phyloP scores from a whole-genome alignment of 23 tunicate species.

The Diplosoma virens region DNA sequence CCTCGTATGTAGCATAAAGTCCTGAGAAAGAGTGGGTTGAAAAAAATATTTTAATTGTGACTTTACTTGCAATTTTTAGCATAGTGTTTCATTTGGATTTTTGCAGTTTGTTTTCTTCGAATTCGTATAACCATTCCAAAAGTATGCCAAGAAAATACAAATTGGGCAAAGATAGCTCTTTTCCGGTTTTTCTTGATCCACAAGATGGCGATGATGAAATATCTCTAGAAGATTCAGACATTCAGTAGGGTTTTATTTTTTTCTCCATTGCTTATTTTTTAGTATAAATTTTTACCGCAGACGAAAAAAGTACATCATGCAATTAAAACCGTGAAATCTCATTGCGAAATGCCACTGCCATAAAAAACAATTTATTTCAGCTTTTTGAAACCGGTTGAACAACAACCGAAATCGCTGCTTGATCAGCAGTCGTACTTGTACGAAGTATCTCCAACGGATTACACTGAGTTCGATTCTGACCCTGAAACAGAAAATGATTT shows the following conservation, averaged over 20 bases:
- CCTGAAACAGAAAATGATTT: slow-evolving; percentile 45
- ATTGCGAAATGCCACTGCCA: not conserved
- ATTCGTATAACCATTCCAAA: too few relatives aligned
- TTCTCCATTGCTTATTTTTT: too few relatives aligned
- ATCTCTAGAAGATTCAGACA: slow-evolving; percentile 76
- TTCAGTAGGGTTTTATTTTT: slow-evolving; percentile 39
- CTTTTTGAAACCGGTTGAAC: not conserved
- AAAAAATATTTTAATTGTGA: too few relatives aligned
- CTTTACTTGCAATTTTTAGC: too few relatives aligned
- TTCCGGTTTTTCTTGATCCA: slow-evolving; percentile 35
- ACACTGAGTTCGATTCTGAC: slow-evolving; percentile 77
- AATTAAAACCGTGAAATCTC: not conserved
- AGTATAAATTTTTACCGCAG: too few relatives aligned
- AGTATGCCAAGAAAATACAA: not conserved
- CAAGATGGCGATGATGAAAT: slow-evolving; percentile 91
- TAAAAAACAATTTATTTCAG: not conserved
- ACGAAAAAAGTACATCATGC: too few relatives aligned
- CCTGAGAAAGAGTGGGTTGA: too few relatives aligned
- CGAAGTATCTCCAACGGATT: slow-evolving; percentile 80
- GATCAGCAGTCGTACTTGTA: slow-evolving; percentile 24
- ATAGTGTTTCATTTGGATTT: too few relatives aligned
- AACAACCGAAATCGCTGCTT: slow-evolving; percentile 5
- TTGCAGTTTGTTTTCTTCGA: too few relatives aligned
- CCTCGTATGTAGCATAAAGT: too few relatives aligned
- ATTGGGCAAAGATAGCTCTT: slow-evolving; percentile 1